Evolutionary conservation across 92 coral and sea anemone species (phyloP), one percentile per base, ranked within the genome.

Genomic region (Nematostella vectensis): DNA sequence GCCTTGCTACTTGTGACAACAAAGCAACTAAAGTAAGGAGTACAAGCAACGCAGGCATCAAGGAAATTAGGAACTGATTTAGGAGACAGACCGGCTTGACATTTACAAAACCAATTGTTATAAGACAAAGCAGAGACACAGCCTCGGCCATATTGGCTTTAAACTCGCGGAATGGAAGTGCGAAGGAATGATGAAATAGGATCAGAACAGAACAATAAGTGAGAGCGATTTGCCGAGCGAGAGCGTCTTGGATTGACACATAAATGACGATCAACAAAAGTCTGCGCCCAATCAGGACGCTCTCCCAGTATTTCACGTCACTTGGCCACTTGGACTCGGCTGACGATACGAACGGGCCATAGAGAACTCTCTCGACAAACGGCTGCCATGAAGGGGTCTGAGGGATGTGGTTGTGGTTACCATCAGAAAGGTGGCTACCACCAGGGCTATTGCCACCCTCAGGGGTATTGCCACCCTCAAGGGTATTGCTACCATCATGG

Each of bases 381-480:
- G 48, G 18, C 51, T 49, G 48, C 68, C 68, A 62, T 19, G 48
- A 48, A 21, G 45, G n/a, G n/a, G n/a, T n/a, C n/a, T n/a, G n/a
- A n/a, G n/a, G n/a, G n/a, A n/a, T n/a, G n/a, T n/a, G n/a, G n/a
- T n/a, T n/a, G n/a, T n/a, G n/a, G n/a, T n/a, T n/a, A n/a, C n/a
- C n/a, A n/a, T n/a, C n/a, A n/a, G n/a, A n/a, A n/a, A n/a, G n/a
- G n/a, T n/a, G n/a, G n/a, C n/a, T n/a, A n/a, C n/a, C n/a, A n/a
- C n/a, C n/a, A n/a, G n/a, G n/a, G n/a, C n/a, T n/a, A n/a, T n/a
- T n/a, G n/a, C n/a, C n/a, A n/a, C n/a, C n/a, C n/a, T n/a, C n/a
- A n/a, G n/a, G n/a, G n/a, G n/a, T n/a, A n/a, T n/a, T n/a, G n/a
- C n/a, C n/a, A n/a, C n/a, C n/a, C n/a, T n/a, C n/a, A n/a, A n/a